A percentile compares a stretch with the other conserved stretches of the same genome.
Evolutionary conservation across 1,140 invertebrate genomes (phyloP).

Genomic region (Aplysia californica): DNA sequence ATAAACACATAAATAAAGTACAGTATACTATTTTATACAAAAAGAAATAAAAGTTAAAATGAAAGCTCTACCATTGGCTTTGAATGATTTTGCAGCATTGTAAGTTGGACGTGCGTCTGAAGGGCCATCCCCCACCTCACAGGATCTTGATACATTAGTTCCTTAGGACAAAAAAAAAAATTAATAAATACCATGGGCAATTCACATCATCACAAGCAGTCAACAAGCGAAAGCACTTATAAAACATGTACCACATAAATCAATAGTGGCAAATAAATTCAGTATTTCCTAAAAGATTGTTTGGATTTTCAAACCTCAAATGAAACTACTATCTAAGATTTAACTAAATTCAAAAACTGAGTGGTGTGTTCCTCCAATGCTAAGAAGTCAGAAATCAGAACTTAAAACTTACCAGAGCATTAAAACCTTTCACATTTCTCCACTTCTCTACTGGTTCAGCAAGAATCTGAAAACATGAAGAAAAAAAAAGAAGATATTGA

Average conservation of each 20-base stretch:
- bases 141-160: constrained; percentile 86
- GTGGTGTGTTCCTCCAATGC: too few species aligned
- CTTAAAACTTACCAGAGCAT: constrained; percentile 19
- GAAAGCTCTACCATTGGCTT: constrained; percentile 69
- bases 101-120: constrained; percentile 89
- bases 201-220: too few species aligned
- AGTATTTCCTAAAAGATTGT: too few species aligned
- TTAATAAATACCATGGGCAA: not conserved
- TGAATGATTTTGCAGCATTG: constrained; percentile 84
- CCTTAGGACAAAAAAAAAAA: constrained; percentile 53
- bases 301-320: too few species aligned
- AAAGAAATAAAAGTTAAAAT: too few species aligned
- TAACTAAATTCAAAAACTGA: too few species aligned
- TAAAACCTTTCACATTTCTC: constrained; percentile 14
- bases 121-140: constrained; percentile 84
- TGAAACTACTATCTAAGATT: too few species aligned
- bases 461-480: not conserved
- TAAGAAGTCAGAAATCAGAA: too few species aligned
- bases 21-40: too few species aligned
- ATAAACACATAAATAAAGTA: too few species aligned
- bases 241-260: not conserved
- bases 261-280: too few species aligned
- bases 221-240: not conserved
- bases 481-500: too few species aligned
- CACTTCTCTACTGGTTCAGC: constrained; percentile 17